Percentiles rank a stretch among this genome's conserved stretches.
Conservation (phyloP, 2,113 vertebrate species). For the Microcebus murinus region DNA sequence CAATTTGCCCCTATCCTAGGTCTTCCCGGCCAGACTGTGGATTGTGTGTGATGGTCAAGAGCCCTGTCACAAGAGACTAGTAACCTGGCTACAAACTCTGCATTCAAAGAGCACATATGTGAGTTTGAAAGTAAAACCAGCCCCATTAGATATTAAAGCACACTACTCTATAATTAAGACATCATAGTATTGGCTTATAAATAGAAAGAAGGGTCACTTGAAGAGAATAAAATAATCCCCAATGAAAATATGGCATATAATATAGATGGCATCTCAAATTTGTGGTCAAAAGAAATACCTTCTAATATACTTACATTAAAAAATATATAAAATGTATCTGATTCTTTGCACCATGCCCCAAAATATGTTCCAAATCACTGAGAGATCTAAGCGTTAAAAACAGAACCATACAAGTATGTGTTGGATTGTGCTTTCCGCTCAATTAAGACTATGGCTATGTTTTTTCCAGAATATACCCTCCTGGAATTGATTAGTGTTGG, state of each 20-base stretch:
- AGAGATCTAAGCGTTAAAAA: not conserved
- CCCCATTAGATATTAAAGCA: not conserved
- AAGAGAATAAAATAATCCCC: not conserved
- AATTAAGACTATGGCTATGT: not conserved
- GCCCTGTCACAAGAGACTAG: not conserved
- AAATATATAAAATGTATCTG: not conserved
- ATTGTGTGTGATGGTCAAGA: not conserved
- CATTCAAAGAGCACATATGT: not conserved
- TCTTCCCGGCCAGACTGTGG: not conserved
- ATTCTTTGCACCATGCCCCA: not conserved
- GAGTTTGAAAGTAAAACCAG: not conserved
- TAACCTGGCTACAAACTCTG: not conserved
- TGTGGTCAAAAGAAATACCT: not conserved
- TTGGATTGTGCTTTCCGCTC: not conserved
- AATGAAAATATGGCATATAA: not conserved
- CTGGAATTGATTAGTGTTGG: not conserved
- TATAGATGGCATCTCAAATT: not conserved
- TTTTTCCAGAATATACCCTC: not conserved
- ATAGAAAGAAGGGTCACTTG: not conserved
- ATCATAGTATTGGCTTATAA: not conserved
- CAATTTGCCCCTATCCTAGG: not conserved
- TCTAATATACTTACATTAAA: not conserved
- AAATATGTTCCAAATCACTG: not conserved
- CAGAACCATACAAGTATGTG: not conserved
- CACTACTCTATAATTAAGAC: not conserved